Conservation (phyloP, 2,797 vertebrate species). For the Microchirus variegatus region DNA sequence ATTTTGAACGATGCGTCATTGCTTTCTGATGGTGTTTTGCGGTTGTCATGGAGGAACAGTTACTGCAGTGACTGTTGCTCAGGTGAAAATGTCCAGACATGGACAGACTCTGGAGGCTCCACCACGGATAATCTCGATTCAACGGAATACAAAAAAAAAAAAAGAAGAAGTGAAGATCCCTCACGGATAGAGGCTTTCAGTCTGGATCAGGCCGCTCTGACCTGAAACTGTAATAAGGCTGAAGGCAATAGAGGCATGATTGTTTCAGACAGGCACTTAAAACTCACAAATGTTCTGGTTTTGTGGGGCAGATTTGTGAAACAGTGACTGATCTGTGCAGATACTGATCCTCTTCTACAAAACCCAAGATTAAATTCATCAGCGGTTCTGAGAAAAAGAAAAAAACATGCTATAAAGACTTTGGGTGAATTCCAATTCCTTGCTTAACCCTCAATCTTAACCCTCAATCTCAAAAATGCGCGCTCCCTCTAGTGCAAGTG, state of each 20-base stretch:
- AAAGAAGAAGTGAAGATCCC: slow-evolving; percentile 3
- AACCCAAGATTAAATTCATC: neutral
- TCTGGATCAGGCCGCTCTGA: neutral
- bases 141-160: neutral
- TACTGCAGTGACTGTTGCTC: neutral
- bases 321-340: slow-evolving; percentile 14
- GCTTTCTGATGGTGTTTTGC: slow-evolving; percentile 2
- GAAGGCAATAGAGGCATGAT: slow-evolving; percentile 3
- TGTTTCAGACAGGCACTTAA: slow-evolving; percentile 25
- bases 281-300: slow-evolving; percentile 12
- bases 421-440: too few relatives aligned
- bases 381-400: neutral
- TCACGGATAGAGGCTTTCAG: slow-evolving; percentile 4
- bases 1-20: neutral
- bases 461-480: too few relatives aligned
- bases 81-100: slow-evolving; percentile 2
- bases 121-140: slow-evolving; percentile 7
- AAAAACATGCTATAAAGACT: slow-evolving; percentile 32
- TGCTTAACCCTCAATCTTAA: too few relatives aligned
- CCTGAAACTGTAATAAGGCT: slow-evolving; percentile 20
- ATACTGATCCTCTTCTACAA: slow-evolving; percentile 5
- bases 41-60: slow-evolving; percentile 1
- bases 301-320: slow-evolving; percentile 5
- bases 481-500: too few relatives aligned
- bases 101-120: slow-evolving; percentile 4